Percentiles rank a stretch among this genome's conserved stretches.
These are phyloP conservation scores for Dreissena polymorpha DNA, from an alignment of 1,140 invertebrate genomes.

Conservation along the genomic window DNA sequence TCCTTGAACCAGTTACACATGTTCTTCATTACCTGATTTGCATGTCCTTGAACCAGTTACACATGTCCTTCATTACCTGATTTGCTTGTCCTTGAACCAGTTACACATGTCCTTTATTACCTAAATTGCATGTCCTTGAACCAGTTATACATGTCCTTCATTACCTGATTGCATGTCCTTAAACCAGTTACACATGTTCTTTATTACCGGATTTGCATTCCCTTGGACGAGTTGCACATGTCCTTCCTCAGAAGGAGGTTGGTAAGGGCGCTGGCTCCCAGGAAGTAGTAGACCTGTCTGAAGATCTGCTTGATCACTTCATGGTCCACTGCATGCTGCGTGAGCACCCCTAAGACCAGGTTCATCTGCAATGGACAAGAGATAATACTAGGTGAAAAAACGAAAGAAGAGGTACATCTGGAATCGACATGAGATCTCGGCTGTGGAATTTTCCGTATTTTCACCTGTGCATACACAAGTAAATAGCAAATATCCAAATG, in stretches of 20 bases:
- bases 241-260: too few species aligned
- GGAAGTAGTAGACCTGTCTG: too few species aligned
- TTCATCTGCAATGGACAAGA: conserved; percentile 82
- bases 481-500: too few species aligned
- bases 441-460: background rate
- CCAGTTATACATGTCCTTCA: too few species aligned
- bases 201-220: background rate
- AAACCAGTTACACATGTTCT: background rate
- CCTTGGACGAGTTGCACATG: conserved; percentile 78
- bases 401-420: background rate
- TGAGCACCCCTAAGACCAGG: conserved; percentile 84
- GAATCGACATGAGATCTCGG: background rate
- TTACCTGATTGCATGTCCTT: too few species aligned
- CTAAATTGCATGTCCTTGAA: too few species aligned
- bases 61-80: too few species aligned
- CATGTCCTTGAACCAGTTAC: too few species aligned
- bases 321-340: conserved; percentile 87
- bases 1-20: conserved; percentile 78
- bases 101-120: too few species aligned
- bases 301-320: conserved; percentile 87
- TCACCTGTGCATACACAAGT: too few species aligned
- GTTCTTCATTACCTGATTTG: conserved; percentile 83
- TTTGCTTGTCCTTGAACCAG: too few species aligned
- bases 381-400: background rate
- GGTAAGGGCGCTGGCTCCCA: too few species aligned